Conservation (phyloP, 2,888 invertebrate species). For the Pantelozetes paolii region DNA sequence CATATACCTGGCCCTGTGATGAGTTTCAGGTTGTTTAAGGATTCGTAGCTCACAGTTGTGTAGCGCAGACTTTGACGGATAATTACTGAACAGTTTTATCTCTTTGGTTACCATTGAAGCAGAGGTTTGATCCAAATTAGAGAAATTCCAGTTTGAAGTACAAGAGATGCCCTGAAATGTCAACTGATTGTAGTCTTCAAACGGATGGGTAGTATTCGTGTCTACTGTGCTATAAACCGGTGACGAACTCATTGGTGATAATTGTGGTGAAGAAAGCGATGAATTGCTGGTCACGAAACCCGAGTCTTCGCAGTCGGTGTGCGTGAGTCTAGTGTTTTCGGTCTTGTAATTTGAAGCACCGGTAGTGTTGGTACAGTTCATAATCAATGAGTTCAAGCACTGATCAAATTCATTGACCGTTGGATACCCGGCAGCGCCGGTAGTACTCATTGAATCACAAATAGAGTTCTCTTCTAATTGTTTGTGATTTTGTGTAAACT, state of each 20-base stretch:
- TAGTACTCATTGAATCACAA: not conserved
- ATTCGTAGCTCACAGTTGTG: constrained; percentile 20
- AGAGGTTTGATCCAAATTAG: constrained; percentile 4
- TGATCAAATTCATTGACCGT: constrained; percentile 21
- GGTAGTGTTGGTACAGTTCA: not conserved
- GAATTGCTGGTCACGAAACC: constrained; percentile 18
- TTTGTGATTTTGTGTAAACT: not conserved
- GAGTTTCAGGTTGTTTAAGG: constrained; percentile 34
- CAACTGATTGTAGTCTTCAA: not conserved
- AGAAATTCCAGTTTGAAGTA: not conserved
- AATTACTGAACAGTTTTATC: constrained; percentile 26
- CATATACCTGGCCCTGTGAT: constrained; percentile 64
- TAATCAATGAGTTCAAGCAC: not conserved
- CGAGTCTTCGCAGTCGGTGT: constrained; percentile 10
- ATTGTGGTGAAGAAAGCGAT: not conserved
- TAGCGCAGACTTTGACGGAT: constrained; percentile 28
- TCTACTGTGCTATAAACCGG: not conserved
- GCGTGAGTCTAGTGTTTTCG: not conserved
- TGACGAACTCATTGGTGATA: constrained; percentile 4
- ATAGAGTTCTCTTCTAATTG: constrained; percentile 3
- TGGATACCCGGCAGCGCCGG: not conserved
- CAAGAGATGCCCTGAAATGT: not conserved
- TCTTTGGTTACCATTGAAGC: not conserved
- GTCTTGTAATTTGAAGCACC: not conserved
- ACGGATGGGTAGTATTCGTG: not conserved